Evolutionary conservation across 2,113 vertebrate species (phyloP), one percentile per base, ranked within the genome.

Genomic region (Galbula dea): DNA sequence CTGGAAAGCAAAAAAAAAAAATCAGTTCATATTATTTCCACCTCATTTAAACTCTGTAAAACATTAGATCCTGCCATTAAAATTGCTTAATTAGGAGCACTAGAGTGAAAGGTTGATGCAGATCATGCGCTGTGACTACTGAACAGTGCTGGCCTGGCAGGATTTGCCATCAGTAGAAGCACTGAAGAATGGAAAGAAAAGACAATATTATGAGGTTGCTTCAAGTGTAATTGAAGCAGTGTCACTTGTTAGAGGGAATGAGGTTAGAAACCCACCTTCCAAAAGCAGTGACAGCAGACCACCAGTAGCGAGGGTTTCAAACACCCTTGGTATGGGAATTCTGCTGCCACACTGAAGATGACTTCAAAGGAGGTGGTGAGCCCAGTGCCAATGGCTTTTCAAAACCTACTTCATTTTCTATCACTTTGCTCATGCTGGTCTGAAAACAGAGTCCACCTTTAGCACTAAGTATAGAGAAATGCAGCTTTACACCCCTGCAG

Each of bases 11-110:
- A 86, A 86, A 81, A 81, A 67, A 76, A 83, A 76, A 78, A 77
- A 67, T 34, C 15, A 18, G 48, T 57, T 90, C 66, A 45, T 88
- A 46, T 59, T 92, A 95, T 94, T 96, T 92, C 77, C 63, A 90
- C 82, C 79, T 94, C 88, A 92, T 95, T 96, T 92, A 87, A 58
- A 62, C 61, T 81, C 54, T 86, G 91, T 89, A 94, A 94, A 95
- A 93, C 86, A 95, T 91, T 92, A 96, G 87, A 84, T 82, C 30
- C 93, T 90, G 76, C 69, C 74, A 94, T 93, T 73, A 79, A 85
- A 95, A 81, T 32, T 54, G 76, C 84, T 89, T 95, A 92, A 96
- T 94, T 89, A 88, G 72, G 75, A 93, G 76, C 3, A 7, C 30
- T 63, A 86, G 75, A 91, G 83, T 16, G 6, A 94, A 88, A 94